Conservation (phyloP, 2,113 vertebrate genomes). For the Lycaon pictus region DNA sequence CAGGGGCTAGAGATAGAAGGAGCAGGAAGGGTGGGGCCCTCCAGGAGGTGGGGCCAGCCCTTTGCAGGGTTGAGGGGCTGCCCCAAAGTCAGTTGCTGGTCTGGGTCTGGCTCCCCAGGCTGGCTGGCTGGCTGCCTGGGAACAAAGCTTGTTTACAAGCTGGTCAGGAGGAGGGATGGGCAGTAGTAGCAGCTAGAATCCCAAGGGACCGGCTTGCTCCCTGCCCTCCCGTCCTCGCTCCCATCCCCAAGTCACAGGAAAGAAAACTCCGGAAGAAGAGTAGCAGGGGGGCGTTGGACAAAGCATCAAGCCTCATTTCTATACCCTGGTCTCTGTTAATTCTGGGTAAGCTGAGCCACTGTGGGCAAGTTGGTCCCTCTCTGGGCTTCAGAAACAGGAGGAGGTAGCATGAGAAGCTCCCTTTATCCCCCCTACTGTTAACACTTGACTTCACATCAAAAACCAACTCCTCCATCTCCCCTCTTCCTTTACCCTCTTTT, state of each 20-base stretch:
- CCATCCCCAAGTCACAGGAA: slow-evolving; percentile 61
- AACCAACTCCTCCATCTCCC: neutral
- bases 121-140: slow-evolving; percentile 78
- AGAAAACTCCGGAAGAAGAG: slow-evolving; percentile 45
- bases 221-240: slow-evolving; percentile 69
- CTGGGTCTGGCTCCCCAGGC: slow-evolving; percentile 47
- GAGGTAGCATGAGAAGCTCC: neutral
- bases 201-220: slow-evolving; percentile 68
- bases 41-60: slow-evolving; percentile 44
- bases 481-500: neutral
- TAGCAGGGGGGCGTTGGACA: neutral
- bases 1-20: slow-evolving; percentile 66
- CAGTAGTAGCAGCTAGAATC: slow-evolving; percentile 66
- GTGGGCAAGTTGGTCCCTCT: neutral
- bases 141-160: slow-evolving; percentile 79
- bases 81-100: slow-evolving; percentile 8
- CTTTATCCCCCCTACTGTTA: neutral
- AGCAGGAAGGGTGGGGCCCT: neutral
- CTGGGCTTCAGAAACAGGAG: neutral
- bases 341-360: slow-evolving; percentile 41
- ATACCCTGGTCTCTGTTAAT: neutral
- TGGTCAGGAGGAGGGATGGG: slow-evolving; percentile 69
- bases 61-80: slow-evolving; percentile 28
- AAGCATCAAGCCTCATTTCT: neutral
- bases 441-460: neutral